Evolutionary conservation across 2,113 vertebrate genomes (phyloP).

Genomic region (Chiloscyllium plagiosum): DNA sequence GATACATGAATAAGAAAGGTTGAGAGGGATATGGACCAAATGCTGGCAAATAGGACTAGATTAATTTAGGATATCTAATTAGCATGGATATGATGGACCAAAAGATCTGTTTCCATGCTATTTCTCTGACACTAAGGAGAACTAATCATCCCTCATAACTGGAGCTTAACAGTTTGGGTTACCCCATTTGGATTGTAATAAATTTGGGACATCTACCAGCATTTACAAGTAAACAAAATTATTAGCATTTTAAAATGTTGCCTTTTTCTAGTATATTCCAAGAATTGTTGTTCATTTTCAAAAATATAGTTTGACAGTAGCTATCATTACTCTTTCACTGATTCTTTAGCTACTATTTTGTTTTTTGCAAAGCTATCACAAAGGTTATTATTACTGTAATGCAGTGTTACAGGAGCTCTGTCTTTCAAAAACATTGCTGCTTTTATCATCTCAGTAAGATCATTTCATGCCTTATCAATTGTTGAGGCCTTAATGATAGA

Average conservation of each 20-base stretch:
- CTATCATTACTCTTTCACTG: not conserved
- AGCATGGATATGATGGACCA: no score
- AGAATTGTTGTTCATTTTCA: not conserved
- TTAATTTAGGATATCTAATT: no score
- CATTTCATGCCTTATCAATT: conserved; percentile 25
- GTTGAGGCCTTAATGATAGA: conserved; percentile 37
- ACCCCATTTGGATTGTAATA: no score
- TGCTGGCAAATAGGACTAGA: no score
- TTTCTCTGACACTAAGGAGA: no score
- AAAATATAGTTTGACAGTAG: not conserved
- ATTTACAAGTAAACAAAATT: not conserved
- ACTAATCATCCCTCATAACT: no score
- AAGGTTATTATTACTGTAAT: not conserved
- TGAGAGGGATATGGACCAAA: no score
- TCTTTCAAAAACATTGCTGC: conserved; percentile 28
- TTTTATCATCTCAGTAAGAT: not conserved
- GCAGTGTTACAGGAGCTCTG: not conserved
- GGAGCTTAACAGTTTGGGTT: no score
- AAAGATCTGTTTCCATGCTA: no score
- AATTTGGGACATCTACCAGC: no score
- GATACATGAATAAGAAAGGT: no score
- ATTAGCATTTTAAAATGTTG: not conserved
- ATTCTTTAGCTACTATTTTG: not conserved
- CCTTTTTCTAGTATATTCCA: not conserved
- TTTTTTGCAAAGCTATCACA: not conserved